These are phyloP conservation scores for Drosophila pallidifrons DNA, from an alignment of 1,140 invertebrate genomes.

Conservation along the genomic window DNA sequence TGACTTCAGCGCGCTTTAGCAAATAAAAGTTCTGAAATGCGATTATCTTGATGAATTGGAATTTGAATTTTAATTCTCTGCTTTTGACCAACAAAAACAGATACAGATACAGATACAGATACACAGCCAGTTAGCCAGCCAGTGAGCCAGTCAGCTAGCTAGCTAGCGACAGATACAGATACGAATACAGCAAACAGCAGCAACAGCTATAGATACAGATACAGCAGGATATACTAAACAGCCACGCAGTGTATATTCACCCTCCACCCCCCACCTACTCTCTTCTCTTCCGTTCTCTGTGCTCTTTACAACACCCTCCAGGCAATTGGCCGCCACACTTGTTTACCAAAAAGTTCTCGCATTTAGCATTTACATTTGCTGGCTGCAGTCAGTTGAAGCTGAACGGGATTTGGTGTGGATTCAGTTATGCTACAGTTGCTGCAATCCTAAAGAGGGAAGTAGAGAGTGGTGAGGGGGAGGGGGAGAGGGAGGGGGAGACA, in stretches of 20 bases:
- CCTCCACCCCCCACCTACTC: not conserved
- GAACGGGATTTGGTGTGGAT: slow-evolving; percentile 19
- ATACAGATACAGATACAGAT: slow-evolving; percentile 14
- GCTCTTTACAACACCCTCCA: slow-evolving; percentile 21
- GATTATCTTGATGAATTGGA: slow-evolving; percentile 84
- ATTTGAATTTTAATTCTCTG: slow-evolving; percentile 83
- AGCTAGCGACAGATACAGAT: not conserved
- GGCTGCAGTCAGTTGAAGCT: slow-evolving; percentile 1
- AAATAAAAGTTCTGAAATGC: slow-evolving; percentile 84
- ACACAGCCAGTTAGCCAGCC: slow-evolving; percentile 3
- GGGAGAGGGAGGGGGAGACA: slow-evolving; percentile 6
- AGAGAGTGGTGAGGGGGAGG: not conserved
- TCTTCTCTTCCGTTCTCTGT: not conserved
- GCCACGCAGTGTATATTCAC: slow-evolving; percentile 1
- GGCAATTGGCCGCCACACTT: slow-evolving; percentile 68
- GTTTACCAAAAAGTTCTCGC: slow-evolving; percentile 76
- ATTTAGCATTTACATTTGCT: slow-evolving; percentile 54
- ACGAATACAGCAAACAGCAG: not conserved
- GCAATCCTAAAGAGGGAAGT: not conserved
- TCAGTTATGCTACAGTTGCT: slow-evolving; percentile 12
- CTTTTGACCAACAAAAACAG: slow-evolving; percentile 61
- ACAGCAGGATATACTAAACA: slow-evolving; percentile 10
- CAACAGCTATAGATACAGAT: slow-evolving; percentile 12
- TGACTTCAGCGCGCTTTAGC: slow-evolving; percentile 62
- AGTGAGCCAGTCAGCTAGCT: not conserved